Conservation (phyloP, 2,113 vertebrate genomes). For the Ailurus styani region DNA sequence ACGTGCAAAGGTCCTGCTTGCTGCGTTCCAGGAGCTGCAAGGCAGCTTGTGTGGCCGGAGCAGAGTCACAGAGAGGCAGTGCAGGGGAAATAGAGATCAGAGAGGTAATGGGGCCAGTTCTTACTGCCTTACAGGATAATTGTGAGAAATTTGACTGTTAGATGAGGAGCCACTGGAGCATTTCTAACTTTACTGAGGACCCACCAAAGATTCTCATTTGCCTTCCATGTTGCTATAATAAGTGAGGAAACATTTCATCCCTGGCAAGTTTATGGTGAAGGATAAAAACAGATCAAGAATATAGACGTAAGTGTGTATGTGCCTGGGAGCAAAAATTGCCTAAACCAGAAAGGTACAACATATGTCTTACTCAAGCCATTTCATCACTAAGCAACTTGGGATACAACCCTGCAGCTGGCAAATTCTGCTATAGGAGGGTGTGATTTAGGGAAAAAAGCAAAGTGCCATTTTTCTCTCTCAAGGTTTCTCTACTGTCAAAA, state of each 20-base stretch:
- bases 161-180: background rate
- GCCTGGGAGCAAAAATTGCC: background rate
- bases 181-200: background rate
- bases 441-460: background rate
- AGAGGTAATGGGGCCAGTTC: background rate
- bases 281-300: background rate
- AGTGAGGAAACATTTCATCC: background rate
- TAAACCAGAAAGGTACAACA: background rate
- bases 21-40: background rate
- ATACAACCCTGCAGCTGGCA: background rate
- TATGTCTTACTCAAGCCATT: background rate
- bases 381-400: background rate
- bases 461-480: background rate
- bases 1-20: background rate
- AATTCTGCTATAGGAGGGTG: background rate
- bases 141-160: background rate
- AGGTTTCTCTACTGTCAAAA: background rate
- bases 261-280: background rate
- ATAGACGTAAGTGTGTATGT: background rate
- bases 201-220: background rate
- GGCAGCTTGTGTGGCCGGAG: background rate
- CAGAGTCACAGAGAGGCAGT: background rate
- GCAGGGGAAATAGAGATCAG: background rate
- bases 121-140: background rate
- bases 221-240: background rate